phyloP scores from a whole-genome alignment of 2,888 invertebrate genomes.

The Chloroclysta siterata region DNA sequence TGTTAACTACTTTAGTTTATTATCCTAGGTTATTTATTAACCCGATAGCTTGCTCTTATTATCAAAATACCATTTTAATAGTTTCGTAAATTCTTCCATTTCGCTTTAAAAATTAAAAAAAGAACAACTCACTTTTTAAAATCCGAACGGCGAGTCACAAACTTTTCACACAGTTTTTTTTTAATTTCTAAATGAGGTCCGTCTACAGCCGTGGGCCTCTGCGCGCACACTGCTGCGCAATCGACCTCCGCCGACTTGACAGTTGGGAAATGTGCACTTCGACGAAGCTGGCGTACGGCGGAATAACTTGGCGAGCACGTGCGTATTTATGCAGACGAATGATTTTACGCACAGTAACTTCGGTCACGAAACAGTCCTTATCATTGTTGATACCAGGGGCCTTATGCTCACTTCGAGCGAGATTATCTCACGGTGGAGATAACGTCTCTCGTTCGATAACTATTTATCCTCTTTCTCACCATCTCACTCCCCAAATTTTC shows the following conservation, averaged over 20 bases:
- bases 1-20: too few species aligned
- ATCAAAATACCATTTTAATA: neutral
- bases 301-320: conserved; percentile 10
- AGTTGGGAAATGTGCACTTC: conserved; percentile 66
- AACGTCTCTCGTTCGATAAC: too few species aligned
- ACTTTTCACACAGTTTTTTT: conserved; percentile 44
- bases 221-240: conserved; percentile 56
- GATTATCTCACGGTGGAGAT: too few species aligned
- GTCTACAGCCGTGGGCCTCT: conserved; percentile 49
- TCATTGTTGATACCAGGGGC: too few species aligned
- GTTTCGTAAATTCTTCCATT: too few species aligned
- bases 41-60: neutral
- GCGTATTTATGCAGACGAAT: conserved; percentile 4
- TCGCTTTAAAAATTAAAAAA: conserved; percentile 16
- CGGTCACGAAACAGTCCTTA: neutral
- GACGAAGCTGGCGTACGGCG: conserved; percentile 33
- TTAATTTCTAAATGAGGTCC: conserved; percentile 36
- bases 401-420: too few species aligned
- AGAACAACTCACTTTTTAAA: conserved; percentile 43
- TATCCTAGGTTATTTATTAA: too few species aligned
- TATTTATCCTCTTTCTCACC: too few species aligned
- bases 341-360: neutral
- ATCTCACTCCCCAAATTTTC: too few species aligned
- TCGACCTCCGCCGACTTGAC: conserved; percentile 46
- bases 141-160: conserved; percentile 44